Percentiles rank a stretch among this genome's conserved stretches.
Conservation (phyloP, 2,113 vertebrate genomes). For the Erpornis zantholeuca region DNA sequence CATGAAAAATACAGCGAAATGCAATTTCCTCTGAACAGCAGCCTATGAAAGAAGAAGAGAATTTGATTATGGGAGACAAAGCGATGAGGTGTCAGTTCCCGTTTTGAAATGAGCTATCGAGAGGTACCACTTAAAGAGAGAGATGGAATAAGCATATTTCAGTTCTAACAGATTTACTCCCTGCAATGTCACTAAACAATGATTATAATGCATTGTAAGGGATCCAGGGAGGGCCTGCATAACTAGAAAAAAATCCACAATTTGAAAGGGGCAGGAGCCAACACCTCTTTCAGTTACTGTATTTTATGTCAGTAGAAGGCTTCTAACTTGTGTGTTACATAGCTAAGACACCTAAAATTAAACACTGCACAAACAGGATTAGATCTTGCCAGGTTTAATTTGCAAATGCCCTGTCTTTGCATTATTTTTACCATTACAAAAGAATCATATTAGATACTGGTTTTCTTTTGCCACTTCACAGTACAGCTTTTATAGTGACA, state of each 20-base stretch:
- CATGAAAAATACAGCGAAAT: constrained; percentile 1
- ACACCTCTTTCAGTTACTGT: neutral
- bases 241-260: neutral
- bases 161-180: neutral
- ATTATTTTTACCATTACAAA: neutral
- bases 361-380: neutral
- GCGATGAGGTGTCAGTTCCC: constrained; percentile 6
- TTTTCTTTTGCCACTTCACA: neutral
- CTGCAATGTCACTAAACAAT: neutral
- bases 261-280: neutral
- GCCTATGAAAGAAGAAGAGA: neutral
- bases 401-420: neutral
- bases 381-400: neutral
- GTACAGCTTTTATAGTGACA: neutral
- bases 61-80: constrained; percentile 39
- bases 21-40: neutral
- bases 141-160: neutral
- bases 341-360: neutral
- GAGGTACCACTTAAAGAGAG: neutral
- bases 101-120: constrained; percentile 35
- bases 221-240: neutral
- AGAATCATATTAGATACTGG: neutral
- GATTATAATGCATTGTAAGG: neutral
- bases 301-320: neutral
- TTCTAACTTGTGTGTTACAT: neutral